Base-by-base conservation (phyloP, 30 jellyfish, hydroid and myxozoan genomes). In the Pelagia noctiluca region DNA sequence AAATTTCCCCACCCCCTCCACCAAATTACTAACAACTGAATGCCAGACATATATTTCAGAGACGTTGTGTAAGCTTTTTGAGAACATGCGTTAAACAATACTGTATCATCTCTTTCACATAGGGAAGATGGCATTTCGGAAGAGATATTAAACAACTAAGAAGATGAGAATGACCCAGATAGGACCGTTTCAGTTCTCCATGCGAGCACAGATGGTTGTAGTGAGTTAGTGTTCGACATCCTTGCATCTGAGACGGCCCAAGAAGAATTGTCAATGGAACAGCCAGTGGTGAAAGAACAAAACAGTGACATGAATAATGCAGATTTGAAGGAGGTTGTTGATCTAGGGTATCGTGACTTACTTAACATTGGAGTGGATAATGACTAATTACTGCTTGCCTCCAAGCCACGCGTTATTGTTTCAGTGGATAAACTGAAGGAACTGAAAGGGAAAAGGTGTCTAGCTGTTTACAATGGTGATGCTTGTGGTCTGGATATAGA, bases 371-470 rank as follows among this genome's bases (percentile, higher is more conserved):
- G 28, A 7, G 26, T 5, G 24, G 72, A 57, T 7, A 12, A 57
- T 8, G 72, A 57, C 12, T 12, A 12, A 31, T 57, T 57, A 5
- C 13, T 31, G 10, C 10, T 5, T 8, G 72, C 24, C 31, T 12
- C 11, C 28, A 57, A 12, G 72, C 72, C 72, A 7, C 72, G 72
- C 24, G 72, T 57, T 57, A 22, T 22, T 24, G 72, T 57, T 22
- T 8, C 72, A 7, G 5, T 57, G 13, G 26, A 24, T 12, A 57
- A 57, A 31, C 72, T 57, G 24, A 22, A 57, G 24, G 72, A 57
- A 57, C 24, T 57, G 72, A 24, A 57, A 12, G 72, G 72, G 5
- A 12, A 5, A 5, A 22, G 12, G 26, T 57, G 72, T 31, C 19
- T 12, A 22, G 72, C 19, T 12, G 11, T 12, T 24, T 31, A 57